Evolutionary conservation across 2,888 invertebrate species (phyloP).

Genomic region (Anodontia alba): DNA sequence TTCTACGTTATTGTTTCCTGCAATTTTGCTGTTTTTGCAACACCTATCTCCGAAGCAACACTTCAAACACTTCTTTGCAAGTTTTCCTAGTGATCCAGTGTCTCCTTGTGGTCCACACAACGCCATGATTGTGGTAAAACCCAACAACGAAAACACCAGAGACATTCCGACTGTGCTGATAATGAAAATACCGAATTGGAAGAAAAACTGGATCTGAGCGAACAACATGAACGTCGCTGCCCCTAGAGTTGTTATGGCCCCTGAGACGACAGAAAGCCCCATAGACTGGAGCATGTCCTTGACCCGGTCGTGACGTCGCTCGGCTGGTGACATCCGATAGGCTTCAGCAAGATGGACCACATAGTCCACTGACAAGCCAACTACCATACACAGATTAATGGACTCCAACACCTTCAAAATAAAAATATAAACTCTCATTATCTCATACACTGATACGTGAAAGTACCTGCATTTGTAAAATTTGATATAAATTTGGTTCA

Average conservation of each 20-base stretch:
- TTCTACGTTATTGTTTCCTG: not conserved
- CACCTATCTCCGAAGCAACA: not conserved
- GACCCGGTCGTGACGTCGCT: slow-evolving; percentile 65
- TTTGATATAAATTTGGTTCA: no score
- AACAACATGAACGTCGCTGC: slow-evolving; percentile 76
- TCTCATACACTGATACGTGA: no score
- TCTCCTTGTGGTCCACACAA: slow-evolving; percentile 74
- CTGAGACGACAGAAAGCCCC: slow-evolving; percentile 77
- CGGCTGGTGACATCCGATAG: slow-evolving; percentile 66
- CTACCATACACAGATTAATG: slow-evolving; percentile 75
- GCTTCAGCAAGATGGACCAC: slow-evolving; percentile 79
- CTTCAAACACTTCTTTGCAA: not conserved
- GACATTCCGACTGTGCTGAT: slow-evolving; percentile 75
- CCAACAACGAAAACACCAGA: slow-evolving; percentile 70
- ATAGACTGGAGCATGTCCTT: slow-evolving; percentile 70
- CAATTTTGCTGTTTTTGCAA: not conserved
- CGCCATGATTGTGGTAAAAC: slow-evolving; percentile 71
- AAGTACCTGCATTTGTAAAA: no score
- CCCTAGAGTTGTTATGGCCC: slow-evolving; percentile 76
- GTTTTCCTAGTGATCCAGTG: slow-evolving; percentile 54
- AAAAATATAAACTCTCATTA: not conserved
- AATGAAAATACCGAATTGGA: slow-evolving; percentile 77
- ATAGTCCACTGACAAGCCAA: slow-evolving; percentile 78
- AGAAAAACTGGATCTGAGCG: slow-evolving; percentile 74
- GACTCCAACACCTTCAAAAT: slow-evolving; percentile 73